Percentiles rank a stretch among this genome's conserved stretches.
Conservation (phyloP, 2,113 vertebrate species). For the Poeciliopsis occidentalis region DNA sequence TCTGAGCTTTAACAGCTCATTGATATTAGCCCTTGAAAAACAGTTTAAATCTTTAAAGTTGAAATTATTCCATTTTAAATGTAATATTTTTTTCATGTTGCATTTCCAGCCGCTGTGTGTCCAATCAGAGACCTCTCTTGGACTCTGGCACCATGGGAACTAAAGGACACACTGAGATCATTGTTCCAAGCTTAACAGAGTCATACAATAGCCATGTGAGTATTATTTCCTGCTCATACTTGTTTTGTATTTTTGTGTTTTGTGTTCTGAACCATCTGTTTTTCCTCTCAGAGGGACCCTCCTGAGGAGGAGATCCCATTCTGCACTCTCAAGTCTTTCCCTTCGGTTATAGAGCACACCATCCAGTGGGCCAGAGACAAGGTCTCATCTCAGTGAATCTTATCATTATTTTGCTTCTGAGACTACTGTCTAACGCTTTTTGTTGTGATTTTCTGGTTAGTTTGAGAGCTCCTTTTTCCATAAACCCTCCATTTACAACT, state of each 20-base stretch:
- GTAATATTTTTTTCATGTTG: background rate
- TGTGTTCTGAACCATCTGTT: conserved; percentile 3
- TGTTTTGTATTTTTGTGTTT: background rate
- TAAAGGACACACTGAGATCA: conserved; percentile 96
- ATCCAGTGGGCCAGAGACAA: conserved; percentile 99
- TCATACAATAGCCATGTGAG: conserved; percentile 97
- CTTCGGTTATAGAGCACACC: conserved; percentile 95
- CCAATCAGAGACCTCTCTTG: conserved; percentile 92
- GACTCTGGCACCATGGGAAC: conserved; percentile 99
- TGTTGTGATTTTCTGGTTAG: conserved; percentile 68
- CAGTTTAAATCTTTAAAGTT: background rate
- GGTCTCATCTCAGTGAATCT: conserved; percentile 67
- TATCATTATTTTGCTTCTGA: background rate
- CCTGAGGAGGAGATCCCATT: conserved; percentile 99
- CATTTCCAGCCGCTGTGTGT: conserved; percentile 87
- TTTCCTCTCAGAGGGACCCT: conserved; percentile 88
- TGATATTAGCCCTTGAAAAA: no score
- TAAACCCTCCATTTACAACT: conserved; percentile 94
- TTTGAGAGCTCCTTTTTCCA: conserved; percentile 96
- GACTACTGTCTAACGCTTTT: background rate
- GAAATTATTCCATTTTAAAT: no score
- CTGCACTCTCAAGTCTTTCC: conserved; percentile 98
- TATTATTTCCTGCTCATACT: background rate
- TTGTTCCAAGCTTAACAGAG: conserved; percentile 94
- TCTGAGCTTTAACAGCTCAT: no score